Conservation (phyloP, 2,888 invertebrate genomes). For the Phyllotreta striolata region DNA sequence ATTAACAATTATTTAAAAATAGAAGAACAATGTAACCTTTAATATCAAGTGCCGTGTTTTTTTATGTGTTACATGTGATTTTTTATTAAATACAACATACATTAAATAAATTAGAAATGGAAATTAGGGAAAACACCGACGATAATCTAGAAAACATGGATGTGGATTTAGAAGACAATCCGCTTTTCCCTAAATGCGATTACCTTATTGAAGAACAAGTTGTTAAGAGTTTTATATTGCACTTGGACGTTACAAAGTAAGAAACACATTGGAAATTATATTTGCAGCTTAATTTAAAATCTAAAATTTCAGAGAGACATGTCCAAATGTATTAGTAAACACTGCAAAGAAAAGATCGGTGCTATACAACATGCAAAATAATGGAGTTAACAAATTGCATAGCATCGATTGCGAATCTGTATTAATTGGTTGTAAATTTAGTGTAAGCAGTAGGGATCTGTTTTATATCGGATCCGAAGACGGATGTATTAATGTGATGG, state of each 20-base stretch:
- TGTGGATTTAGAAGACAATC: slow-evolving; percentile 8
- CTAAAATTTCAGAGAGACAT: slow-evolving; percentile 49
- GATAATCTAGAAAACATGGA: not conserved
- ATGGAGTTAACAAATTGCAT: slow-evolving; percentile 54
- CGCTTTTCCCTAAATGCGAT: slow-evolving; percentile 25
- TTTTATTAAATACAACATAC: not conserved
- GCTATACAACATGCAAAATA: slow-evolving; percentile 62
- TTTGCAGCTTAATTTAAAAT: not conserved
- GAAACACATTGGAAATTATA: not conserved
- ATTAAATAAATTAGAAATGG: too few species aligned
- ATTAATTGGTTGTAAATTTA: slow-evolving; percentile 68
- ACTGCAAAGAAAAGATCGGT: slow-evolving; percentile 63
- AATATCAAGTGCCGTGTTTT: too few species aligned
- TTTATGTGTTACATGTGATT: not conserved
- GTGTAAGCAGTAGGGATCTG: slow-evolving; percentile 65
- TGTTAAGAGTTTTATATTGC: slow-evolving; percentile 12
- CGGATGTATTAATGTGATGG: slow-evolving; percentile 70
- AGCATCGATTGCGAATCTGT: slow-evolving; percentile 62
- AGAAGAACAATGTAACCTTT: too few species aligned
- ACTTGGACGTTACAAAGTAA: slow-evolving; percentile 22
- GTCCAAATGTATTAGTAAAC: slow-evolving; percentile 62
- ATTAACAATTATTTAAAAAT: too few species aligned
- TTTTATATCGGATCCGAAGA: slow-evolving; percentile 68
- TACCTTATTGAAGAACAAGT: slow-evolving; percentile 24
- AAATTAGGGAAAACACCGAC: too few species aligned